These are phyloP conservation scores for Peromyscus eremicus DNA, from an alignment of 2,797 vertebrate genomes.

Conservation along the genomic window DNA sequence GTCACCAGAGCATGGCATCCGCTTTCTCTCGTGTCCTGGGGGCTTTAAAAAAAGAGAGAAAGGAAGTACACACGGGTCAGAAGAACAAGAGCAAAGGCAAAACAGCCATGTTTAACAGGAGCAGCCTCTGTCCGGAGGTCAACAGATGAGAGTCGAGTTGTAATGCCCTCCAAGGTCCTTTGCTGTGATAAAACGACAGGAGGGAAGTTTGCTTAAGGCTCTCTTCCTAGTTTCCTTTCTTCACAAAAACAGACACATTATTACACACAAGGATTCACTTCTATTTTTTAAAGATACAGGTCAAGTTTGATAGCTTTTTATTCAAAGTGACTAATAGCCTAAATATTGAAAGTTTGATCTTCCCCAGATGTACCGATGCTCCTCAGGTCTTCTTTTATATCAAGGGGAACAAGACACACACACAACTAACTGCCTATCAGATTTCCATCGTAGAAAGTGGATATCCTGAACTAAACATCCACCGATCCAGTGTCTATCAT, in stretches of 20 bases:
- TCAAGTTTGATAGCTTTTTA: constrained; percentile 83
- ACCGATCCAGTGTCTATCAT: constrained; percentile 75
- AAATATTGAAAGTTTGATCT: constrained; percentile 83
- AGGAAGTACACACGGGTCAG: constrained; percentile 80
- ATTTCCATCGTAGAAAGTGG: constrained; percentile 77
- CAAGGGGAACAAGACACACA: constrained; percentile 80
- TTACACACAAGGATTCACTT: constrained; percentile 77
- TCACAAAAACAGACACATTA: constrained; percentile 68
- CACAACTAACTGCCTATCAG: constrained; percentile 81
- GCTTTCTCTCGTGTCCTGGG: constrained; percentile 84
- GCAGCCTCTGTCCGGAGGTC: constrained; percentile 63
- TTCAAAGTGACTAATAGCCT: constrained; percentile 83
- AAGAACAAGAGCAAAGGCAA: constrained; percentile 75
- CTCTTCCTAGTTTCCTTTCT: constrained; percentile 67
- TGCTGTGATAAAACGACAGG: constrained; percentile 78
- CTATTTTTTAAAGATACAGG: constrained; percentile 81
- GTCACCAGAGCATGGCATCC: constrained; percentile 85
- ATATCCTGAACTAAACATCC: constrained; percentile 80
- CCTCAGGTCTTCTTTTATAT: constrained; percentile 78
- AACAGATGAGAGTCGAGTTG: constrained; percentile 75
- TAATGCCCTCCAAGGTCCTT: constrained; percentile 80
- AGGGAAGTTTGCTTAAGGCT: constrained; percentile 76
- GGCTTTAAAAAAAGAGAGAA: constrained; percentile 52
- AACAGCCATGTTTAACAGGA: constrained; percentile 70
- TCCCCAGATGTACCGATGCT: constrained; percentile 83